Evolutionary conservation across 2,113 vertebrate genomes (phyloP).

Genomic region (Philantomba maxwellii): DNA sequence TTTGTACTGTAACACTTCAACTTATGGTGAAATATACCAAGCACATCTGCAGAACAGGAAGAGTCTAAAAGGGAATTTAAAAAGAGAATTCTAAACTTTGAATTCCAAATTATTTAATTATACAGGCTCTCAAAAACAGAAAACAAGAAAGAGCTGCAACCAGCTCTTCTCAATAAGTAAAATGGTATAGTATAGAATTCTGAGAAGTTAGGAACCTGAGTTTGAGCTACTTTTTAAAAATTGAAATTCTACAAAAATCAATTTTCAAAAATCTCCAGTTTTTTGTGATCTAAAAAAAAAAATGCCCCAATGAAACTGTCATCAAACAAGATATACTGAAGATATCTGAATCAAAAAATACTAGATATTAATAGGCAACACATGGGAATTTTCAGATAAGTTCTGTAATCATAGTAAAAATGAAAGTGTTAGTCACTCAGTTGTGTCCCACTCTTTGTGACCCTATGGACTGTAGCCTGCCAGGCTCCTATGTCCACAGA

Average conservation of each 20-base stretch:
- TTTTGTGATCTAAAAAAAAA: neutral
- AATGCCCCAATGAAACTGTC: neutral
- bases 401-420: neutral
- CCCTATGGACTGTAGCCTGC: neutral
- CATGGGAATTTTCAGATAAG: neutral
- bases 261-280: neutral
- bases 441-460: neutral
- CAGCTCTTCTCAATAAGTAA: neutral
- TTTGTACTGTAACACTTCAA: neutral
- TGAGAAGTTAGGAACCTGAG: neutral
- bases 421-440: neutral
- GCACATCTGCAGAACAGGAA: neutral
- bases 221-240: conserved; percentile 3
- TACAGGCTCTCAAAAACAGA: neutral
- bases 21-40: neutral
- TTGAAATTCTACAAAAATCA: neutral
- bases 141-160: neutral
- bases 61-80: neutral
- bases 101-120: neutral
- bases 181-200: neutral
- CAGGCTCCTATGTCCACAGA: neutral
- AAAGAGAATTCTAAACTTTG: conserved; percentile 10
- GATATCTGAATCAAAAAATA: neutral
- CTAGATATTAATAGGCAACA: neutral
- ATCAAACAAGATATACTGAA: neutral